Percentiles rank a stretch among this genome's conserved stretches.
These are phyloP conservation scores for Cladopsammia gracilis DNA, from an alignment of 64 coral and sea anemone species.

Conservation along the genomic window DNA sequence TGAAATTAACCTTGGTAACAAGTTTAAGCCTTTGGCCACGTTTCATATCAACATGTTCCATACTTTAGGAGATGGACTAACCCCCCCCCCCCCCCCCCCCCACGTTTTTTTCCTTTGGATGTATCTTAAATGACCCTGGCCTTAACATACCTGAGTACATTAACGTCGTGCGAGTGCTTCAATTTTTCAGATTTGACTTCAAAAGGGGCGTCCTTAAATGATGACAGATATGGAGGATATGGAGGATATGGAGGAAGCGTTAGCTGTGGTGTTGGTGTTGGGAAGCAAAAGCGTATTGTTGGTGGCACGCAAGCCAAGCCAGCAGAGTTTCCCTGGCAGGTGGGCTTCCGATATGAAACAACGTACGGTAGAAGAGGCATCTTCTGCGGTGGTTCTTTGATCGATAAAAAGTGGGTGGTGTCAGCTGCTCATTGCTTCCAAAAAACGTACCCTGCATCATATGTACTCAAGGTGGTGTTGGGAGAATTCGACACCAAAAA, in stretches of 20 bases:
- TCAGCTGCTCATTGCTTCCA: conserved; percentile 31
- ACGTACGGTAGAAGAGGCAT: not conserved
- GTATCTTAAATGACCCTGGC: no score
- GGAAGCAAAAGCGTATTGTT: not conserved
- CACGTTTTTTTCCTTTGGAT: no score
- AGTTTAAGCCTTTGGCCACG: no score
- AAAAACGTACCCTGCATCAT: not conserved
- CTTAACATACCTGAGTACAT: no score
- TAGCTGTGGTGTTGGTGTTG: not conserved
- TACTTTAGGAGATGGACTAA: no score
- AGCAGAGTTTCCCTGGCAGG: conserved; percentile 21
- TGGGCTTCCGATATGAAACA: not conserved
- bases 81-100: no score
- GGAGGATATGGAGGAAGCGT: not conserved
- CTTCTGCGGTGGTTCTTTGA: conserved; percentile 29
- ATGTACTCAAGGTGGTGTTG: not conserved
- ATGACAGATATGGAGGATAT: no score
- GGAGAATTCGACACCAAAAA: conserved; percentile 7
- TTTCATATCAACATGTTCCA: no score
- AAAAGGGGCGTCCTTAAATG: no score
- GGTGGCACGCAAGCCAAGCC: not conserved
- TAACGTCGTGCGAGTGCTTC: no score
- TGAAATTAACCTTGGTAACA: no score
- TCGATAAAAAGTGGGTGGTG: conserved; percentile 24
- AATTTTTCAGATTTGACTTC: no score